Evolutionary conservation across 1,140 invertebrate genomes (phyloP), one percentile per base, ranked within the genome.

Genomic region (Sweltsa coloradensis): DNA sequence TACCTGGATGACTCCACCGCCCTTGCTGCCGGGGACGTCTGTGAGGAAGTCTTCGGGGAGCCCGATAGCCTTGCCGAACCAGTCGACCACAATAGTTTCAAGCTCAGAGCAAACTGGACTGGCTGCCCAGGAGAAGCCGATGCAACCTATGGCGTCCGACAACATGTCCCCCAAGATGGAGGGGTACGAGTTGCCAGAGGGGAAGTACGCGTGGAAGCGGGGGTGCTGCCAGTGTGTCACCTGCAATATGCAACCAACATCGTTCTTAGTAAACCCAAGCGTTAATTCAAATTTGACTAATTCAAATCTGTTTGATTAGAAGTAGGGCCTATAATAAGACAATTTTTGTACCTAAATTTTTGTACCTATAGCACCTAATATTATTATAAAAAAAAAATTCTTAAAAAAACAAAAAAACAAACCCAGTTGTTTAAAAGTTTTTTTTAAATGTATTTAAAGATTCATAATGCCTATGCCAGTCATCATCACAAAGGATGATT

Each of bases 61-160:
- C 51, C 67, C 67, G 7, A 78, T 61, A 2, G 75, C 75, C 56
- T 74, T 74, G 4, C 68, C 48, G 36, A 26, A 50, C 79, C 80
- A 83, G 55, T 82, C 78, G 23, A 89, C 60, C 1, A 91, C 77
- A 34, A 91, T 77, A 0, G 78, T 83, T 62, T 92, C 88, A 19
- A 92, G 62, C 62, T 92, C 89, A 7, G 85, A 85, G 54, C 84
- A 85, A 2, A 85, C 83, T 3, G 88, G 89, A 61, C 82, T 85
- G 16, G 87, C 70, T 13, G 77, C 85, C 80, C 80, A 83, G 2
- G 79, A 81, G 58, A 83, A 83, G 42, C 81, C 81, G 34, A 83
- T 73, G 55, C 75, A 76, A 2, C 78, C 79, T 34, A 83, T 69
- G 13, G 74, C 76, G 58, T 79, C 75, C n/a, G 73, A 72, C 6